Percentiles rank a stretch among this genome's conserved stretches.
Evolutionary conservation across 1,140 invertebrate genomes (phyloP).

Genomic region (Agrilus planipennis): DNA sequence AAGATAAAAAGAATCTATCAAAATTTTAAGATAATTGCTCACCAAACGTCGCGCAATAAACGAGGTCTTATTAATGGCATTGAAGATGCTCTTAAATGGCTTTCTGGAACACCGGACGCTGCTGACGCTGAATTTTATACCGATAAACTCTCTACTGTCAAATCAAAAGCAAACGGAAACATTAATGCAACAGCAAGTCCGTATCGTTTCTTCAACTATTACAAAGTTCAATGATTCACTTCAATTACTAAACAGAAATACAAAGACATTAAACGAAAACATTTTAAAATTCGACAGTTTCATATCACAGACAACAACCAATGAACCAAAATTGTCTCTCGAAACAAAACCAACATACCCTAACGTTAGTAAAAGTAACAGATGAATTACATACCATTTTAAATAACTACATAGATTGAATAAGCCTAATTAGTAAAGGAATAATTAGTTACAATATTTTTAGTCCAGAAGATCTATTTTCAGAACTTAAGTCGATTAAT

Average conservation of each 20-base stretch:
- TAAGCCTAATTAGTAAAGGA: too few relatives aligned
- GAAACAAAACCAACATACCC: conserved; percentile 2
- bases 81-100: conserved; percentile 18
- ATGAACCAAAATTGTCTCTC: conserved; percentile 8
- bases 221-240: conserved; percentile 13
- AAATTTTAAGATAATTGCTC: conserved; percentile 1
- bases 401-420: too few relatives aligned
- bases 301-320: conserved; percentile 6
- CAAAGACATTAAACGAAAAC: conserved; percentile 4
- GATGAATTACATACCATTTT: too few relatives aligned
- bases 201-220: conserved; percentile 12
- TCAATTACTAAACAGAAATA: neutral
- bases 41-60: conserved; percentile 8
- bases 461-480: too few relatives aligned
- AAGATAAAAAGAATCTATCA: conserved; percentile 8
- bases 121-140: conserved; percentile 17
- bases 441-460: too few relatives aligned
- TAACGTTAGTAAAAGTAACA: too few relatives aligned
- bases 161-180: conserved; percentile 15
- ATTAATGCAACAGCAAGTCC: conserved; percentile 15
- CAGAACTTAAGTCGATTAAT: too few relatives aligned
- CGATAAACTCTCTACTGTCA: conserved; percentile 12
- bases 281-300: conserved; percentile 5
- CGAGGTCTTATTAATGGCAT: conserved; percentile 20
- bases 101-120: conserved; percentile 19